phyloP scores from a whole-genome alignment of 2,797 vertebrate genomes.

The Jordanella pulchra region DNA sequence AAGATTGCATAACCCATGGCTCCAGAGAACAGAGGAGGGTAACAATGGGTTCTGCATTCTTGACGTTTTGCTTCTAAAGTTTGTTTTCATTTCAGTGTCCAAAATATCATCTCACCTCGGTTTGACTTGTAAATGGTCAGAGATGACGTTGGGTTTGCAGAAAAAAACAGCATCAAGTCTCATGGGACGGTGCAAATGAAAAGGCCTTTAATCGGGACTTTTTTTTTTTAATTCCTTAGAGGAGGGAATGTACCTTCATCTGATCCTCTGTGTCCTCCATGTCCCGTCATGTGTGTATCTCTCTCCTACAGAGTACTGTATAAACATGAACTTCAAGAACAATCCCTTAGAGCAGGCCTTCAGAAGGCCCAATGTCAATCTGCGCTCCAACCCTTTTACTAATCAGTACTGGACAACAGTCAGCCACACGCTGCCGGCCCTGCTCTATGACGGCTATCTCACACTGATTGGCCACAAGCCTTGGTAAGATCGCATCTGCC shows the following conservation, averaged over 20 bases:
- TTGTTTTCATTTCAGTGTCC: slow-evolving; percentile 35
- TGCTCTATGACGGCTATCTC: slow-evolving; percentile 87
- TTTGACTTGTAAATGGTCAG: slow-evolving; percentile 18
- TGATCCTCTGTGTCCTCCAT: slow-evolving; percentile 60
- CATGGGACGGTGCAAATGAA: background rate
- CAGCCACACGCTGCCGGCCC: slow-evolving; percentile 83
- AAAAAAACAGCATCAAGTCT: slow-evolving; percentile 5
- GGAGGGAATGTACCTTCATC: slow-evolving; percentile 30
- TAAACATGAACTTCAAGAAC: slow-evolving; percentile 87
- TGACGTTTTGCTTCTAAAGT: slow-evolving; percentile 19
- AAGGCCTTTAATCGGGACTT: background rate
- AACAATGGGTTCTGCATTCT: slow-evolving; percentile 72
- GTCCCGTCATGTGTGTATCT: slow-evolving; percentile 67
- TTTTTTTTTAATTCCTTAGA: slow-evolving; percentile 2
- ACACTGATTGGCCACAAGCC: slow-evolving; percentile 89
- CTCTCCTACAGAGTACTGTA: slow-evolving; percentile 86
- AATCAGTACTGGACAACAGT: slow-evolving; percentile 85
- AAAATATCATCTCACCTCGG: slow-evolving; percentile 20
- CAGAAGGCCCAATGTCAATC: slow-evolving; percentile 86
- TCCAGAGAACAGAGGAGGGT: background rate
- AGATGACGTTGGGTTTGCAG: slow-evolving; percentile 5
- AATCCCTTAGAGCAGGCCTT: slow-evolving; percentile 89
- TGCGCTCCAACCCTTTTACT: slow-evolving; percentile 84
- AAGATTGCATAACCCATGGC: slow-evolving; percentile 74
- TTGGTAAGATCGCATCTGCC: slow-evolving; percentile 88